These are phyloP conservation scores for Periophthalmodon schlosseri DNA, from an alignment of 2,113 vertebrate species.

Conservation along the genomic window DNA sequence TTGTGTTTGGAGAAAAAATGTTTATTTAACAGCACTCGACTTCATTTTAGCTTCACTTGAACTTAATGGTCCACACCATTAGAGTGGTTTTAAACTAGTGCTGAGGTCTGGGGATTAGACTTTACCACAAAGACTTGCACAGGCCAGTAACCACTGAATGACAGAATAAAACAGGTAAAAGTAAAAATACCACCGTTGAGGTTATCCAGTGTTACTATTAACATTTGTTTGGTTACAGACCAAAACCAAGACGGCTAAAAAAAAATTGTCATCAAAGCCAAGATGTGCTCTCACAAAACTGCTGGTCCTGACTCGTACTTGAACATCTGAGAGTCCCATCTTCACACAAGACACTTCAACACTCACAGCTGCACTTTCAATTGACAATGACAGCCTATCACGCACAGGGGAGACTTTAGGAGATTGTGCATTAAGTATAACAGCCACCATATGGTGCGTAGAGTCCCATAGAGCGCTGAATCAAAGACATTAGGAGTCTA, in stretches of 20 bases:
- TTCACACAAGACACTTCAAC: constrained; percentile 7
- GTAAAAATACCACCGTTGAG: constrained; percentile 1
- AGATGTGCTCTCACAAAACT: not conserved
- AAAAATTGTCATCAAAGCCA: not conserved
- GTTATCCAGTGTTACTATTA: no score
- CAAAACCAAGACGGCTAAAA: not conserved
- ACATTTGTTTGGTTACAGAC: not conserved
- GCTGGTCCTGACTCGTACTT: not conserved
- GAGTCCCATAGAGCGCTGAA: constrained; percentile 22
- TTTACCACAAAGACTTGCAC: constrained; percentile 18
- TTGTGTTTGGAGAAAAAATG: constrained; percentile 42
- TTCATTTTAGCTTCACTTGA: constrained; percentile 40
- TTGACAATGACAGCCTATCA: constrained; percentile 29
- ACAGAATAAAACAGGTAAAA: constrained; percentile 9
- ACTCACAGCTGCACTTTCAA: constrained; percentile 31
- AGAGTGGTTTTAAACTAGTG: constrained; percentile 40
- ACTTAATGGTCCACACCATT: constrained; percentile 35
- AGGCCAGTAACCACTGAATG: constrained; percentile 9
- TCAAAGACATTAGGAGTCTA: constrained; percentile 3
- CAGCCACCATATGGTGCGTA: constrained; percentile 21
- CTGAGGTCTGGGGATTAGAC: constrained; percentile 16
- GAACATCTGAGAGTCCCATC: not conserved
- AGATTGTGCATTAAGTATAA: constrained; percentile 33
- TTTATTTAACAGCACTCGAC: constrained; percentile 44
- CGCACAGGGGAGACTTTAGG: constrained; percentile 20